A percentile compares a stretch with the other conserved stretches of the same genome.
Conservation (phyloP, 1,140 invertebrate genomes). For the Zaprionus africanus region DNA sequence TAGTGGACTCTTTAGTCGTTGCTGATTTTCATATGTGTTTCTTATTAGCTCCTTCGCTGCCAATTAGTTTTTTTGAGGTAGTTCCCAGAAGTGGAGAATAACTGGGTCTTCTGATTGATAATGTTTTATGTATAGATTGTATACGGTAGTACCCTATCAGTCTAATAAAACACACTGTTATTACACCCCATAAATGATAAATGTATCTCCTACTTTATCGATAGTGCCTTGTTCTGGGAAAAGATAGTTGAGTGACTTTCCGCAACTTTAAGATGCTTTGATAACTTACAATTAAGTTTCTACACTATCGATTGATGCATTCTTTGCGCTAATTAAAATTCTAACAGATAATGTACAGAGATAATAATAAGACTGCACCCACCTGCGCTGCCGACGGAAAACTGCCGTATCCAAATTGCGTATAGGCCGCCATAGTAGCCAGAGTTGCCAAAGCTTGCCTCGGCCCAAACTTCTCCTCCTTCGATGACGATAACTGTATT, state of each 20-base stretch:
- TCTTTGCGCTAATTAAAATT: background rate
- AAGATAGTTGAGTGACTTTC: background rate
- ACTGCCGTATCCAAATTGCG: constrained; percentile 81
- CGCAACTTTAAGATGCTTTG: background rate
- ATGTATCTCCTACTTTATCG: background rate
- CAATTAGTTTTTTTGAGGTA: constrained; percentile 3
- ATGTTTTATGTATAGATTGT: too few relatives aligned
- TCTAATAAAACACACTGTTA: background rate
- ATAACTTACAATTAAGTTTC: background rate
- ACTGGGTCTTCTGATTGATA: background rate
- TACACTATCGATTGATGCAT: background rate
- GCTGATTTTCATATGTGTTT: background rate
- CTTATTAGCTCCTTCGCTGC: background rate
- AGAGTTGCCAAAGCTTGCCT: constrained; percentile 5
- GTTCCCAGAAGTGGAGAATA: background rate
- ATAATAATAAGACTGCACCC: constrained; percentile 16
- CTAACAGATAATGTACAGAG: background rate
- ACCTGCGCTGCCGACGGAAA: constrained; percentile 82
- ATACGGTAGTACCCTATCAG: background rate
- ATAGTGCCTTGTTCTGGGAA: background rate
- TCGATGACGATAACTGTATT: background rate
- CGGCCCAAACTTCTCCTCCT: background rate
- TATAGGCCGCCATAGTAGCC: constrained; percentile 76
- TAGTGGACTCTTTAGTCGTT: background rate
- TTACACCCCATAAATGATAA: too few relatives aligned